Base-by-base conservation (phyloP, 2,888 invertebrate species). In the Podotricha telesiphe region DNA sequence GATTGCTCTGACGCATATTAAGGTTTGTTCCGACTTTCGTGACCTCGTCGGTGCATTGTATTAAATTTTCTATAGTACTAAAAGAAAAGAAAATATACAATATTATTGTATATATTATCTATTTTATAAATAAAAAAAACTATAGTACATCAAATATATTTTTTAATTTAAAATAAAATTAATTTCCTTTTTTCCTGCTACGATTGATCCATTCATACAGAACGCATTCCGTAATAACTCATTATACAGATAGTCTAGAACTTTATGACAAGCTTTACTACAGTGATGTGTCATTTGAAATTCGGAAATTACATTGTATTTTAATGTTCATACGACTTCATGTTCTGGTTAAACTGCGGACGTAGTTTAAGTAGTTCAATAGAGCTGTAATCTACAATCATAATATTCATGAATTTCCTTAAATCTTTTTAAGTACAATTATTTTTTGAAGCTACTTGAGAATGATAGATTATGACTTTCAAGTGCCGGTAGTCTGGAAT, bases 1-100 rank as follows among this genome's bases (percentile, higher is more conserved):
- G 88, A 87, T 83, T 81, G 82, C 79, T 79, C 80, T 80, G 84
- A 85, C 86, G 85, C 83, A 85, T 82, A 83, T 80, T 82, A 80
- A 78, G 76, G 72, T 75, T 74, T 78, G 75, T 79, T 78, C 78
- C 74, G 69, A 76, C 77, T 81, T 76, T 83, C 84, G 71, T 86
- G 87, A 73, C 72, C 59, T 75, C 71, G 69, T 56, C 65, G 65
- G 66, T 5, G 37, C 37, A 20, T 50, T 50, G 4, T 22, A 62
- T 47, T 47, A 19, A 62, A 50, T 37, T 37, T 20, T 1, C 20
- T 15, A 50, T 48, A 50, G 4, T 70, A 75, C n/a, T 51, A 20
- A 19, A 47, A 56, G 28, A 48, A 65, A 45, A 34, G 10, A 28
- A 22, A 51, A 20, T 50, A 11, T 50, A 1, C 11, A n/a, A n/a